These are phyloP conservation scores for Caenorhabditis sp. DNA, from an alignment of 2,888 invertebrate genomes.

Conservation along the genomic window DNA sequence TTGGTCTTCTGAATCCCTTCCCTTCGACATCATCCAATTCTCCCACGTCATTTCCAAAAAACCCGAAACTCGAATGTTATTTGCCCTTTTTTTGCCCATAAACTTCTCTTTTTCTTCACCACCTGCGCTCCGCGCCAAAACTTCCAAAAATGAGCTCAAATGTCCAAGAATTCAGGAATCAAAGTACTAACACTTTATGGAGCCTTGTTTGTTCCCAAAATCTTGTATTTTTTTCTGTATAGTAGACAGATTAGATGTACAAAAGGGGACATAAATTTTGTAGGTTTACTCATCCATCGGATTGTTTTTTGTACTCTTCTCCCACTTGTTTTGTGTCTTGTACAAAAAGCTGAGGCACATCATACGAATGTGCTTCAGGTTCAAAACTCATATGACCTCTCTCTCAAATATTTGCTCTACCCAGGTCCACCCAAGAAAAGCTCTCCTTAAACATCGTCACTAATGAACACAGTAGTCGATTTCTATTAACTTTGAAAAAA, in stretches of 20 bases:
- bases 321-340: slow-evolving; percentile 12
- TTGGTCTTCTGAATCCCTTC: no score
- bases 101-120: slow-evolving; percentile 8
- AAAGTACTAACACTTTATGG: neutral
- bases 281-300: neutral
- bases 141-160: slow-evolving; percentile 11
- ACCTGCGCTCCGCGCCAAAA: slow-evolving; percentile 18
- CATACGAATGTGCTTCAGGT: slow-evolving; percentile 13
- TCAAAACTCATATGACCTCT: slow-evolving; percentile 34
- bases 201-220: neutral
- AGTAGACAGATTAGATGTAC: neutral
- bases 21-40: no score
- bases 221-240: no score
- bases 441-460: slow-evolving; percentile 20
- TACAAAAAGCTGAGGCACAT: slow-evolving; percentile 17
- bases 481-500: neutral
- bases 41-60: neutral
- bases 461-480: neutral
- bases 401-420: slow-evolving; percentile 20
- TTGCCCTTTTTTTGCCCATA: slow-evolving; percentile 15
- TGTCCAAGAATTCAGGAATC: slow-evolving; percentile 33
- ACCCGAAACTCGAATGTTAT: neutral
- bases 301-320: slow-evolving; percentile 7
- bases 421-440: neutral
- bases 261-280: neutral